These are phyloP conservation scores for Cheilosia soror DNA, from an alignment of 2,888 invertebrate species.

Conservation along the genomic window DNA sequence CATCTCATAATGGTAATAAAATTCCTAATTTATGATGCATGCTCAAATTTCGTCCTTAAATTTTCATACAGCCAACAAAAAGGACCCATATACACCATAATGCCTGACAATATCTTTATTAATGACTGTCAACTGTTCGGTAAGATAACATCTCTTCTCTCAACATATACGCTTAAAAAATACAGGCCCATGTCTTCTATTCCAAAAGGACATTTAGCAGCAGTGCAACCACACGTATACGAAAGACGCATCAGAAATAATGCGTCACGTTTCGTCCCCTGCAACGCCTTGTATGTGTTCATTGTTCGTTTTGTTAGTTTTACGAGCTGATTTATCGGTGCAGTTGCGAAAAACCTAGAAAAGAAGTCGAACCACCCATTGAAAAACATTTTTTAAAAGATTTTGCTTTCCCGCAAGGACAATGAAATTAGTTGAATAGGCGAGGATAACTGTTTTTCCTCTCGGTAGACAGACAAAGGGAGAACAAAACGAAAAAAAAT, in stretches of 20 bases:
- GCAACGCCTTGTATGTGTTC: constrained; percentile 7
- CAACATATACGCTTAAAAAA: constrained; percentile 8
- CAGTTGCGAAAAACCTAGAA: constrained; percentile 52
- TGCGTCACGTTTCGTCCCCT: constrained; percentile 42
- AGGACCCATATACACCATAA: constrained; percentile 51
- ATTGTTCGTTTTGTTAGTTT: constrained; percentile 66
- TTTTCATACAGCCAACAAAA: constrained; percentile 42
- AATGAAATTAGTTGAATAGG: constrained; percentile 73
- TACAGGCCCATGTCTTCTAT: background rate
- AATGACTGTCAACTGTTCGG: constrained; percentile 70
- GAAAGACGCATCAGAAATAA: constrained; percentile 41
- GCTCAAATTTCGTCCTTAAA: constrained; percentile 68
- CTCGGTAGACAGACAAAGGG: constrained; percentile 19
- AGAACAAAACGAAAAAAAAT: constrained; percentile 10
- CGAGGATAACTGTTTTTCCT: constrained; percentile 70
- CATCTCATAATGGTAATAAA: constrained; percentile 47
- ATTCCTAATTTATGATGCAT: constrained; percentile 57
- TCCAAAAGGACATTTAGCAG: constrained; percentile 43
- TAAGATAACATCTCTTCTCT: constrained; percentile 57
- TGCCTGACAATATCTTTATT: constrained; percentile 74
- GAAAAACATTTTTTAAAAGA: constrained; percentile 51
- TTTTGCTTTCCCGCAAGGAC: constrained; percentile 67
- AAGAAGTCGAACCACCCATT: constrained; percentile 54
- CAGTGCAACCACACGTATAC: constrained; percentile 39
- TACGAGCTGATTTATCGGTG: constrained; percentile 66